phyloP scores from a whole-genome alignment of 2,113 vertebrate genomes.

The Prinia subflava region DNA sequence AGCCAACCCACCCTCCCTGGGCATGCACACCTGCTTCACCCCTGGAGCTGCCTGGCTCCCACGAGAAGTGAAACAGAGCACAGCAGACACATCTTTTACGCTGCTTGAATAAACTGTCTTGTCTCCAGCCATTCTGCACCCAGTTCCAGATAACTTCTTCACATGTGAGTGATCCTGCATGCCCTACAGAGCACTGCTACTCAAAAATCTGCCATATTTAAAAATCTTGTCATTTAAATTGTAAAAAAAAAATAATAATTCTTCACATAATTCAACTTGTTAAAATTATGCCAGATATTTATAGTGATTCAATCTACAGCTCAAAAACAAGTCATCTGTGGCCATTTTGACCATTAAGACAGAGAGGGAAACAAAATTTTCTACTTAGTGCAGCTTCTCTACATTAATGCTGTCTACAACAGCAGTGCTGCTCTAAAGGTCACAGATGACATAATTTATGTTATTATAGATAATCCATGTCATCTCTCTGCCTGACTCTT shows the following conservation, averaged over 20 bases:
- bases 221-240: not conserved
- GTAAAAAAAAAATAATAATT: not conserved
- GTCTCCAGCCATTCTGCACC: not conserved
- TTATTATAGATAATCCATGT: constrained; percentile 30
- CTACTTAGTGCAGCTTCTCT: not conserved
- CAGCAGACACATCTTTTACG: not conserved
- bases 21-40: not conserved
- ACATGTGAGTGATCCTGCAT: not conserved
- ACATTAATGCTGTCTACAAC: constrained; percentile 1
- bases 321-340: not conserved
- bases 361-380: constrained; percentile 23
- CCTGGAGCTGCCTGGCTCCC: not conserved
- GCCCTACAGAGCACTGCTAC: not conserved
- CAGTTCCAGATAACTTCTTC: not conserved
- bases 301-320: not conserved
- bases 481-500: not conserved
- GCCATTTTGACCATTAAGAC: not conserved
- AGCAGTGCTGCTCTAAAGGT: constrained; percentile 29
- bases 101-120: not conserved
- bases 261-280: not conserved
- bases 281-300: not conserved
- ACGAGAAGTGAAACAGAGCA: accelerated
- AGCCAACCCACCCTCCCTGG: not conserved
- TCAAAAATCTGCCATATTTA: not conserved
- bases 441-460: constrained; percentile 26